phyloP scores from a whole-genome alignment of 1,140 invertebrate species.

The Condylostylus longicornis region DNA sequence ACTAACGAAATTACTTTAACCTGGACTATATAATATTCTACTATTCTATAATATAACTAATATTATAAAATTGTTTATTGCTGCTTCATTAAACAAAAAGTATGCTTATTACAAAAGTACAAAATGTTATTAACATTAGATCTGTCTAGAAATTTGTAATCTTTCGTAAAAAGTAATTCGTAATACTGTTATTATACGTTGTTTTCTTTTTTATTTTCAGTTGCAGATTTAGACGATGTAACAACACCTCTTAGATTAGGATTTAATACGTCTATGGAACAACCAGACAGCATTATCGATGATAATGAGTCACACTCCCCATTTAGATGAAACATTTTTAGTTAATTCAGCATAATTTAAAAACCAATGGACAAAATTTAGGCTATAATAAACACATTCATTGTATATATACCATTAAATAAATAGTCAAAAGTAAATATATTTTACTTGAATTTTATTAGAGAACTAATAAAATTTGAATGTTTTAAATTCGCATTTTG shows the following conservation, averaged over 20 bases:
- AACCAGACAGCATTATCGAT: constrained; percentile 20
- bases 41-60: no score
- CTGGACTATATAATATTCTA: background rate
- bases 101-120: background rate
- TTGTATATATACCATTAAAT: no score
- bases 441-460: background rate
- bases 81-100: background rate
- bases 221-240: constrained; percentile 25
- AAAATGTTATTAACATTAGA: constrained; percentile 8
- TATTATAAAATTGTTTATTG: no score
- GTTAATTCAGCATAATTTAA: constrained; percentile 9
- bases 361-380: no score
- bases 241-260: constrained; percentile 24
- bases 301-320: constrained; percentile 26
- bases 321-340: constrained; percentile 14
- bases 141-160: no score
- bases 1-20: background rate
- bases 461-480: background rate
- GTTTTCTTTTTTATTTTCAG: constrained; percentile 14
- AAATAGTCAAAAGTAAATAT: constrained; percentile 2
- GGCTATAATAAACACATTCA: constrained; percentile 9
- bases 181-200: background rate
- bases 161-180: no score
- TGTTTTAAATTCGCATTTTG: background rate
- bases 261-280: constrained; percentile 21